Evolutionary conservation across 2,797 vertebrate species (phyloP).

Genomic region (Hylomyscus alleni): DNA sequence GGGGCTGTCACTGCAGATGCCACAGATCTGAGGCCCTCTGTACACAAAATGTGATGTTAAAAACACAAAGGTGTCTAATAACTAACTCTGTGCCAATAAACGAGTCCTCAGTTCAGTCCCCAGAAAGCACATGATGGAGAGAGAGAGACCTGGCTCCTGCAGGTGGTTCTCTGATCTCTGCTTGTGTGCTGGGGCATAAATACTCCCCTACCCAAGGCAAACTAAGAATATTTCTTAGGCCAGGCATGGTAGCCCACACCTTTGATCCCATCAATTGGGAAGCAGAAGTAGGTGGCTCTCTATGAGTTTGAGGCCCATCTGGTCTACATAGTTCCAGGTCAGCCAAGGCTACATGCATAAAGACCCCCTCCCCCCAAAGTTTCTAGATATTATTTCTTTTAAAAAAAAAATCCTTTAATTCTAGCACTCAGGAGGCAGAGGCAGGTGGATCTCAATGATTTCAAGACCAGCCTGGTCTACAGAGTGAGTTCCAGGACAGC

Average conservation of each 20-base stretch:
- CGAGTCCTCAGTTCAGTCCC: neutral
- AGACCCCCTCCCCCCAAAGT: neutral
- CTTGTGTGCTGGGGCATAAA: neutral
- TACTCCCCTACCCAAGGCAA: neutral
- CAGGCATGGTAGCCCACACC: neutral
- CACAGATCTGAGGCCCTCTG: neutral
- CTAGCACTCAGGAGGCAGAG: neutral
- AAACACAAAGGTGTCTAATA: neutral
- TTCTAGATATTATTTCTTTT: neutral
- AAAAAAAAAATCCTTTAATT: neutral
- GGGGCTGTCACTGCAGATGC: no score
- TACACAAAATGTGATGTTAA: neutral
- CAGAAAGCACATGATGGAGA: neutral
- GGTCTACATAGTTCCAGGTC: neutral
- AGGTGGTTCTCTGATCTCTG: neutral
- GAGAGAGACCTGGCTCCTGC: neutral
- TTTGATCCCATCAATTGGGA: neutral
- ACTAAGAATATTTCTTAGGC: neutral
- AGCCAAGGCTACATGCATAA: neutral
- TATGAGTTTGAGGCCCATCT: neutral
- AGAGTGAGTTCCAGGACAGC: neutral
- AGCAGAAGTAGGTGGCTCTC: neutral
- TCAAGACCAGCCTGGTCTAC: neutral
- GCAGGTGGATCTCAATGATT: neutral
- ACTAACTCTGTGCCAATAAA: neutral